phyloP scores from a whole-genome alignment of 1,140 invertebrate genomes.

The Uloborus diversus region DNA sequence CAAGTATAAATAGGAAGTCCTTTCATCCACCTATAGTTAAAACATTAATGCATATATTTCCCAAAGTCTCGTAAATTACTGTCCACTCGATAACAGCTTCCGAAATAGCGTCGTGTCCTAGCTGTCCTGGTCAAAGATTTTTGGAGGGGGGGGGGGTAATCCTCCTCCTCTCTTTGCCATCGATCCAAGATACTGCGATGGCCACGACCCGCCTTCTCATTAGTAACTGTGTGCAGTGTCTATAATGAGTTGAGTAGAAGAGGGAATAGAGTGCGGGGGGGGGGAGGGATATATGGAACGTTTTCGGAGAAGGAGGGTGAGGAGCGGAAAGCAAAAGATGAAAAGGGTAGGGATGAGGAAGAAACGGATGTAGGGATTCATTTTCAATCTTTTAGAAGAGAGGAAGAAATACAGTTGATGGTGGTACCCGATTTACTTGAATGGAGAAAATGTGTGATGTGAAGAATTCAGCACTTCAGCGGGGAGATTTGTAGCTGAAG shows the following conservation, averaged over 20 bases:
- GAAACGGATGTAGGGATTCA: conserved; percentile 30
- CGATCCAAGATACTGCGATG: conserved; percentile 2
- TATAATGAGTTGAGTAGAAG: conserved; percentile 35
- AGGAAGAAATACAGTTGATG: conserved; percentile 5
- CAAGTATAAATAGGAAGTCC: too few species aligned
- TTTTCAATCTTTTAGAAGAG: conserved; percentile 21
- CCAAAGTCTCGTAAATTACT: too few species aligned
- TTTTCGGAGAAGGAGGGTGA: too few species aligned
- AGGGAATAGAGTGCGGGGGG: neutral
- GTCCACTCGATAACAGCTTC: conserved; percentile 44
- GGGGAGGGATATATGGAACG: neutral
- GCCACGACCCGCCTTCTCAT: conserved; percentile 49
- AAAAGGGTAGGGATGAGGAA: neutral
- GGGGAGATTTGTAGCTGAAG: too few species aligned
- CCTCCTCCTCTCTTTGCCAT: neutral
- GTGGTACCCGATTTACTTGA: too few species aligned
- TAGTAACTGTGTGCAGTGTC: conserved; percentile 51
- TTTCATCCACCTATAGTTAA: too few species aligned
- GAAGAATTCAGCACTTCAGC: too few species aligned
- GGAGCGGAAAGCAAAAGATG: neutral
- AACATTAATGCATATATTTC: too few species aligned
- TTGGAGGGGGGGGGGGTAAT: neutral
- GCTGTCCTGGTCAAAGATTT: neutral
- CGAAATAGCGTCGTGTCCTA: conserved; percentile 25
- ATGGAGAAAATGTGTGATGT: too few species aligned